Conservation (phyloP, 64 coral and sea anemone species). For the Pocillopora verrucosa region DNA sequence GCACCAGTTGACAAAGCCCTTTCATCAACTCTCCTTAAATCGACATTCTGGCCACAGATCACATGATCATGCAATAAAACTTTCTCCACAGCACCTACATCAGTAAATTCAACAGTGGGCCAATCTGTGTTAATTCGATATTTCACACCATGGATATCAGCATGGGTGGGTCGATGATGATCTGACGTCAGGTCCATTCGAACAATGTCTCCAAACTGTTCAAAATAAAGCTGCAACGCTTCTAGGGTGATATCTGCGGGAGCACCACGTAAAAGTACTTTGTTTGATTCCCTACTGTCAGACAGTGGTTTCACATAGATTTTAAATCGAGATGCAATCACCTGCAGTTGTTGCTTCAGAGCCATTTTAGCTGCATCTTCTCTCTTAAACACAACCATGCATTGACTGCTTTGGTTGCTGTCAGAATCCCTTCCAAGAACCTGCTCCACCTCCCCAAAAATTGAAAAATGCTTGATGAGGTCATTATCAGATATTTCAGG, state of each 20-base stretch:
- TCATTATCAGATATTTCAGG: background rate
- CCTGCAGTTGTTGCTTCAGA: background rate
- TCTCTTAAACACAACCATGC: background rate
- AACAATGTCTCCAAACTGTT: background rate
- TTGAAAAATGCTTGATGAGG: background rate
- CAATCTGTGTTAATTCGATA: background rate
- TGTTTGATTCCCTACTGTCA: background rate
- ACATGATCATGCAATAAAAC: background rate
- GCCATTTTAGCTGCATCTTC: background rate
- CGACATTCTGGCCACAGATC: background rate
- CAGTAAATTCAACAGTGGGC: background rate
- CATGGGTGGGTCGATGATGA: background rate
- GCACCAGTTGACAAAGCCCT: background rate
- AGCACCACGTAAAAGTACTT: background rate
- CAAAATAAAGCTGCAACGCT: background rate
- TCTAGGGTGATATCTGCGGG: background rate
- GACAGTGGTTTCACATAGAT: background rate
- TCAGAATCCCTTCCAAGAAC: background rate
- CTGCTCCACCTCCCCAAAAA: background rate
- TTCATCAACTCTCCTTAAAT: background rate
- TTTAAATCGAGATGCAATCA: background rate
- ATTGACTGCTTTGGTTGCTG: background rate
- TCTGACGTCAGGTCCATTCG: background rate
- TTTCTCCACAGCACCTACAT: background rate
- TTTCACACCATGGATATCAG: background rate